phyloP scores from a whole-genome alignment of 2,888 invertebrate genomes.

The Lysandra coridon region DNA sequence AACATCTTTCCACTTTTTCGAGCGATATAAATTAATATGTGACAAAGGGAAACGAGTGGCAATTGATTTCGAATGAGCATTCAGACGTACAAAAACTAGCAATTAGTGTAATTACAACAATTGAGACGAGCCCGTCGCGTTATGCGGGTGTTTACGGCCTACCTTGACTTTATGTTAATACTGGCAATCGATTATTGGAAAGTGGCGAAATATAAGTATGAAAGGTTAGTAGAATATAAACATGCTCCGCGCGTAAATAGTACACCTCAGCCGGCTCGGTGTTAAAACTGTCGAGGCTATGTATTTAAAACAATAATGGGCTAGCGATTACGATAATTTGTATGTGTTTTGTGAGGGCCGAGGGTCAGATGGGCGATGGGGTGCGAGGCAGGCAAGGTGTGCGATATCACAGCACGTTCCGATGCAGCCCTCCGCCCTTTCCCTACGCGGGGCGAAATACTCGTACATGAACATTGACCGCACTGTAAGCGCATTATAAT shows the following conservation, averaged over 20 bases:
- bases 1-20: neutral
- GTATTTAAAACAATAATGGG: constrained; percentile 22
- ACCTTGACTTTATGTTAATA: constrained; percentile 52
- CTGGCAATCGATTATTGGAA: constrained; percentile 52
- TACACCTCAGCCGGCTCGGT: neutral
- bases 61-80: constrained; percentile 27
- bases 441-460: neutral
- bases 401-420: constrained; percentile 68
- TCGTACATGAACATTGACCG: neutral
- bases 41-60: constrained; percentile 8
- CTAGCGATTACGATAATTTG: constrained; percentile 23
- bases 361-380: constrained; percentile 55
- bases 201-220: constrained; percentile 7
- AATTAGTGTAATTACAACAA: constrained; percentile 19
- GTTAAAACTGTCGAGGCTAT: neutral
- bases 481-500: constrained; percentile 6
- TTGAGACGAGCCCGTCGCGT: constrained; percentile 34
- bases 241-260: neutral
- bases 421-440: constrained; percentile 33
- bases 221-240: neutral
- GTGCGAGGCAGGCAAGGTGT: constrained; percentile 69
- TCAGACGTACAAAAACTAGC: constrained; percentile 18
- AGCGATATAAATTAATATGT: constrained; percentile 32
- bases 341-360: constrained; percentile 44
- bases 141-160: constrained; percentile 59